Conservation (phyloP, 2,797 vertebrate genomes). For the Lepus oiostolus region DNA sequence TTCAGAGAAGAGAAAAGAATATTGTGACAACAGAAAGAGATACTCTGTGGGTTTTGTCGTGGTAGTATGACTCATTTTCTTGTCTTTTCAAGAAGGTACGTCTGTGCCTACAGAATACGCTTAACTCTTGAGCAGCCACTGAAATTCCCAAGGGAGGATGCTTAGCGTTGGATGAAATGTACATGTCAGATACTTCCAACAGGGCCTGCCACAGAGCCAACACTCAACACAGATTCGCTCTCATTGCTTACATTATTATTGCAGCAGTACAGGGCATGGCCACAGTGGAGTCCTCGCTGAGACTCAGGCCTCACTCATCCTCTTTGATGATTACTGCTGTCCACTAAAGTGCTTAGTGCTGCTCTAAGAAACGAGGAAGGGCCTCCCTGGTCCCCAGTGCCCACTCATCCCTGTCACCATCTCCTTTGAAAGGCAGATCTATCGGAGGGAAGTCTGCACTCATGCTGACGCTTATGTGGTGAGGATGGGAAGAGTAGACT, state of each 20-base stretch:
- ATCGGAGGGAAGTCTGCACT: not conserved
- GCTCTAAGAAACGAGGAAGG: not conserved
- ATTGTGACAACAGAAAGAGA: slow-evolving; percentile 1
- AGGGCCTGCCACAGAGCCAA: not conserved
- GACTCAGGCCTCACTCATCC: not conserved
- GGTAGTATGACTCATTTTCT: not conserved
- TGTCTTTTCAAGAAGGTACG: slow-evolving; percentile 37
- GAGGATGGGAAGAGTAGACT: not conserved
- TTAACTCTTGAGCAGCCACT: slow-evolving; percentile 37
- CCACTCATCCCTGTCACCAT: not conserved
- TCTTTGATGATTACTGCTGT: not conserved
- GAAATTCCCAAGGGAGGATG: not conserved
- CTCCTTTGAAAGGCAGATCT: not conserved
- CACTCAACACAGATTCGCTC: not conserved
- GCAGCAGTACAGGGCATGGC: not conserved
- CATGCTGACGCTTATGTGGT: not conserved
- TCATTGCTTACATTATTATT: not conserved
- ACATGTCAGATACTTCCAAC: not conserved
- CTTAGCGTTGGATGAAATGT: not conserved
- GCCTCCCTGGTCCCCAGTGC: not conserved
- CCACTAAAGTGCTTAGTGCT: not conserved
- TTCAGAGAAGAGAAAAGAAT: slow-evolving; percentile 38
- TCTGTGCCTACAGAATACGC: not conserved
- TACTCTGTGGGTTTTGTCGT: not conserved
- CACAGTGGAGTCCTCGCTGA: not conserved